Percentiles rank a stretch among this genome's conserved stretches.
Evolutionary conservation across 2,797 vertebrate genomes (phyloP).

Genomic region (Parambassis ranga): DNA sequence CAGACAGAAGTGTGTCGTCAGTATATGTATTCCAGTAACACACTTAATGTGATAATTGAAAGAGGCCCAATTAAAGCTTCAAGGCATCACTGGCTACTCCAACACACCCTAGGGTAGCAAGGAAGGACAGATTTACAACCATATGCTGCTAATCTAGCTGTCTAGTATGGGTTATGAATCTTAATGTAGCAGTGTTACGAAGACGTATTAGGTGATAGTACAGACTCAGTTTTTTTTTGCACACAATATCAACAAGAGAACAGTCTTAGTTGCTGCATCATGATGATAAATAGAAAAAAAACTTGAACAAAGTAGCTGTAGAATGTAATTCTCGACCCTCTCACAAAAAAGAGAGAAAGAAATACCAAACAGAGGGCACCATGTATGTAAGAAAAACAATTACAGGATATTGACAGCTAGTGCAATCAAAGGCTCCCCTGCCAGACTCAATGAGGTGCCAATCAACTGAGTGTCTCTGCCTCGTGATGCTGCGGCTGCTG

Average conservation of each 20-base stretch:
- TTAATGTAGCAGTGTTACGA: constrained; percentile 43
- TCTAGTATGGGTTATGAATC: constrained; percentile 54
- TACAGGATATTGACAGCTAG: constrained; percentile 77
- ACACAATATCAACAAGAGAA: constrained; percentile 1
- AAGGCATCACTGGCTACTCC: constrained; percentile 61
- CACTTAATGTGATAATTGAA: constrained; percentile 76
- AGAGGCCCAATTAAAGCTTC: constrained; percentile 72
- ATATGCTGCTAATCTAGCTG: constrained; percentile 62
- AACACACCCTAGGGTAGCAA: constrained; percentile 41
- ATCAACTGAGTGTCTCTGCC: constrained; percentile 80
- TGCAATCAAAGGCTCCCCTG: constrained; percentile 81
- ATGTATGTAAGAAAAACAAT: constrained; percentile 76
- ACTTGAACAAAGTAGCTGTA: background rate
- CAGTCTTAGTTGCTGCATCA: no score
- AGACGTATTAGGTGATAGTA: constrained; percentile 26
- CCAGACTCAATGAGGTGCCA: constrained; percentile 82
- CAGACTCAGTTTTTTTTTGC: background rate
- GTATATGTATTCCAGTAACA: constrained; percentile 62
- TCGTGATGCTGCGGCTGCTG: constrained; percentile 53
- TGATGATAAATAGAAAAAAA: constrained; percentile 2
- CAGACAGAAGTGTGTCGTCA: constrained; percentile 57
- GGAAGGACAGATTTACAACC: constrained; percentile 71
- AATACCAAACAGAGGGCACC: constrained; percentile 38
- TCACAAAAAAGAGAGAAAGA: constrained; percentile 13
- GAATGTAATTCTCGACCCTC: background rate